Evolutionary conservation across 2,113 vertebrate species (phyloP).

Genomic region (Grus americana): DNA sequence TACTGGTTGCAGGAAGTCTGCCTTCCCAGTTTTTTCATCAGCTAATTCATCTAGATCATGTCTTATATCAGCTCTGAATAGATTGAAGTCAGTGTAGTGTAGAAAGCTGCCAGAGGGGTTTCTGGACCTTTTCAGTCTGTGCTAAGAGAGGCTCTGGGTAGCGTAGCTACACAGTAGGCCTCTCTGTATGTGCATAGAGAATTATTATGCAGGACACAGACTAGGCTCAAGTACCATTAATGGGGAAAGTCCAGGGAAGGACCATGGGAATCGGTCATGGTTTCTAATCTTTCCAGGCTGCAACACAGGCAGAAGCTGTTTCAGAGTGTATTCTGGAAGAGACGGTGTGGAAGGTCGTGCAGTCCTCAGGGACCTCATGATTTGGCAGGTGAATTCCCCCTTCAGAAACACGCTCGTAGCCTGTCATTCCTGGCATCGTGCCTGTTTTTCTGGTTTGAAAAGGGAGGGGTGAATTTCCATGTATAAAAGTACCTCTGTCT

Average conservation of each 20-base stretch:
- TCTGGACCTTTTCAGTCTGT: background rate
- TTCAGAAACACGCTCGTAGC: background rate
- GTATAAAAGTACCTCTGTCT: constrained; percentile 46
- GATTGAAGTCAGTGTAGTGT: background rate
- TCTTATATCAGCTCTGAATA: background rate
- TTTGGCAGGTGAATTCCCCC: constrained; percentile 21
- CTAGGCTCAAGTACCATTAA: background rate
- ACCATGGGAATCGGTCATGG: fast-evolving
- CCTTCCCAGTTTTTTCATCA: background rate
- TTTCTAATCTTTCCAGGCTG: background rate
- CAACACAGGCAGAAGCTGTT: background rate
- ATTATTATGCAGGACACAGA: background rate
- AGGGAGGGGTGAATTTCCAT: background rate
- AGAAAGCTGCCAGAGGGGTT: background rate
- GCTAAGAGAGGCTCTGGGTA: background rate
- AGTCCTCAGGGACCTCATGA: background rate
- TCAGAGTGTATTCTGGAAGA: background rate
- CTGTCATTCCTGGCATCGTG: background rate
- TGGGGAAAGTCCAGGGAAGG: background rate
- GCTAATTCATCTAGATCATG: background rate
- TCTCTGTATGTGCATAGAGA: background rate
- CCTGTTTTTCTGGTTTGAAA: constrained; percentile 27
- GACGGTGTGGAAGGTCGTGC: background rate
- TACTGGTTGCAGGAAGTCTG: background rate
- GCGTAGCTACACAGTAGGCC: background rate